Percentiles rank a stretch among this genome's conserved stretches.
phyloP scores from a whole-genome alignment of 2,797 vertebrate genomes.

The Peromyscus eremicus region DNA sequence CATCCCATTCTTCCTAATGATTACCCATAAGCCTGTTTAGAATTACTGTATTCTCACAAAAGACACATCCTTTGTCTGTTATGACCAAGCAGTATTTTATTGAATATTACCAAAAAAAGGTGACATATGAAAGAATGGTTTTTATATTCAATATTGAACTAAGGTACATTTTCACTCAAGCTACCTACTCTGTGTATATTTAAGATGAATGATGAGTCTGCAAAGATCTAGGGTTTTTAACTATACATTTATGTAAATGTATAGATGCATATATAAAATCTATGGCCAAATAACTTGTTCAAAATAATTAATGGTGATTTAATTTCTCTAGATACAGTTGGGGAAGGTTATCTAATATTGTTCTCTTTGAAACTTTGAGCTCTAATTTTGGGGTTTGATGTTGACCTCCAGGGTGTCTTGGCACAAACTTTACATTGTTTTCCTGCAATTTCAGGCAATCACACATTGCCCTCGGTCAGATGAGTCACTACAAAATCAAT shows the following conservation, averaged over 20 bases:
- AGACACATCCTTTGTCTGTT: not conserved
- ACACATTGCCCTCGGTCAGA: not conserved
- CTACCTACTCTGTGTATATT: not conserved
- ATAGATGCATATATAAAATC: not conserved
- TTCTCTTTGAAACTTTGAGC: not conserved
- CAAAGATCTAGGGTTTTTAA: constrained; percentile 12
- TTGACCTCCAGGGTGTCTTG: not conserved
- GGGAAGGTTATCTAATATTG: not conserved
- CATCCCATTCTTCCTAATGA: not conserved
- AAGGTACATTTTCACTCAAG: not conserved
- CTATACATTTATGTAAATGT: not conserved
- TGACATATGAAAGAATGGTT: not conserved
- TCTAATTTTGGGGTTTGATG: not conserved
- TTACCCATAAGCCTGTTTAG: not conserved
- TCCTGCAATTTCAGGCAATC: not conserved
- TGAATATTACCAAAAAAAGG: constrained; percentile 20
- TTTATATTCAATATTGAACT: constrained; percentile 13
- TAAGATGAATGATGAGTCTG: constrained; percentile 34
- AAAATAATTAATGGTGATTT: not conserved
- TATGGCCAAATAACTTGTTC: constrained; percentile 39
- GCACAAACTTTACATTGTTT: not conserved
- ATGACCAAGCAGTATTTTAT: not conserved
- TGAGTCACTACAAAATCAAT: not conserved
- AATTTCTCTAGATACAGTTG: not conserved
- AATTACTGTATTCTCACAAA: not conserved